Evolutionary conservation across 1,140 invertebrate species (phyloP), one percentile per base, ranked within the genome.

Genomic region (Halesus radiatus): DNA sequence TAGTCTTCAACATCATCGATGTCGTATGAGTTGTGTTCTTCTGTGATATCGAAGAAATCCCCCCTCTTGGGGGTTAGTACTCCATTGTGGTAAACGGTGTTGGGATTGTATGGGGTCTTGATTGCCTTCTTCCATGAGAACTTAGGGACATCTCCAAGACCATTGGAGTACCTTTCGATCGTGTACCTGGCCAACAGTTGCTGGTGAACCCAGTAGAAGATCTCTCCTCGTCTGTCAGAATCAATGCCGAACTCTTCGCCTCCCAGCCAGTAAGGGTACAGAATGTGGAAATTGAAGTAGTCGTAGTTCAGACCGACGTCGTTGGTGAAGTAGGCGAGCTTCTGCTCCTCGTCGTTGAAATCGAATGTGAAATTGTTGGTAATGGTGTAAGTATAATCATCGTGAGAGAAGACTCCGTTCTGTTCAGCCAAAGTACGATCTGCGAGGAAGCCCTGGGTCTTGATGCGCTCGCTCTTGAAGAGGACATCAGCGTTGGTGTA

Each of bases 291-390:
- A 86, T 94, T 92, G 87, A 91, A 94, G 88, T 95, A 94, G 86
- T 90, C 94, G 6, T 92, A 85, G 86, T 95, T 95, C 64, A 94
- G 87, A 58, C 92, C 91, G 80, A 93, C 88, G 84, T 94, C 94
- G 84, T 95, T 93, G 37, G 92, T 93, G 87, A 94, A 95, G 89
- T 96, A 95, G 50, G 92, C 89, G 22, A 95, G 80, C 76, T 89
- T 90, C 84, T 92, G 90, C 80, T 95, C 94, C 2, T 89, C 85
- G 81, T 91, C 88, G n/a, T 85, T 83, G 75, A 87, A 87, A 2
- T 88, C 84, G 50, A 90, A 87, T 6, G 87, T 91, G 82, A 89
- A 93, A 84, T 90, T 93, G 76, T 87, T 88, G n/a, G 88, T 87
- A 58, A 76, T 29, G 79, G 87, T 88, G 64, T 84, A 84, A 18